Conservation (phyloP, 2,797 vertebrate genomes). For the Lacerta bilineata region DNA sequence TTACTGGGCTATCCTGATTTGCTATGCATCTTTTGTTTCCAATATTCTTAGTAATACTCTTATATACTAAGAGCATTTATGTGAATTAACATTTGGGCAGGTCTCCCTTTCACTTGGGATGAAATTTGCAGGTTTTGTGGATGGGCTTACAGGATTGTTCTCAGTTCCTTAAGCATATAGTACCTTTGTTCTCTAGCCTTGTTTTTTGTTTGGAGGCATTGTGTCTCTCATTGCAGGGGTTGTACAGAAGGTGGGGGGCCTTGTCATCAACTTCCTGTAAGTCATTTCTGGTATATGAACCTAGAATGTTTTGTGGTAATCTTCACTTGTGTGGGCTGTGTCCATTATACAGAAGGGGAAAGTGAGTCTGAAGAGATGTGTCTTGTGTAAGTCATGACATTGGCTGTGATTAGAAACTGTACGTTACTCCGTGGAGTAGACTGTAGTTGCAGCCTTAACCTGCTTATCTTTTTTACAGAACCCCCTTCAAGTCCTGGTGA, state of each 20-base stretch:
- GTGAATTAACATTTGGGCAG: not conserved
- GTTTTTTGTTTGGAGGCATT: not conserved
- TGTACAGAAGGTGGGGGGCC: too few relatives aligned
- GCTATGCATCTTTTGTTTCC: not conserved
- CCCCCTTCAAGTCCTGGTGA: conserved; percentile 94
- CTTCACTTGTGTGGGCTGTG: not conserved
- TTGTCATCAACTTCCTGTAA: not conserved
- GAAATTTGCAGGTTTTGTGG: not conserved
- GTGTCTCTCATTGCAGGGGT: not conserved
- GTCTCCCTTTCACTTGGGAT: not conserved
- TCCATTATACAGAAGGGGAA: not conserved
- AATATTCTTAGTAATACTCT: not conserved
- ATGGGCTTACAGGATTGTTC: not conserved
- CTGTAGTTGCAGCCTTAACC: not conserved
- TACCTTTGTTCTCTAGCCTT: not conserved
- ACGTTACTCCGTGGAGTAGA: not conserved
- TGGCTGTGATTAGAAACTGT: not conserved
- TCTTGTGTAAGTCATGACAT: not conserved
- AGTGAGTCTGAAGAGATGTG: not conserved
- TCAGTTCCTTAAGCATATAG: not conserved
- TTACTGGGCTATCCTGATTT: not conserved
- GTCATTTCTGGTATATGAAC: not conserved
- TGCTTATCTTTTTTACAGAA: conserved; percentile 80
- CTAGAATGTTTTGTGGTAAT: not conserved
- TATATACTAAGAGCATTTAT: not conserved